Percentiles rank a stretch among this genome's conserved stretches.
phyloP scores from a whole-genome alignment of 2,797 vertebrate species.

The Tachyglossus aculeatus region DNA sequence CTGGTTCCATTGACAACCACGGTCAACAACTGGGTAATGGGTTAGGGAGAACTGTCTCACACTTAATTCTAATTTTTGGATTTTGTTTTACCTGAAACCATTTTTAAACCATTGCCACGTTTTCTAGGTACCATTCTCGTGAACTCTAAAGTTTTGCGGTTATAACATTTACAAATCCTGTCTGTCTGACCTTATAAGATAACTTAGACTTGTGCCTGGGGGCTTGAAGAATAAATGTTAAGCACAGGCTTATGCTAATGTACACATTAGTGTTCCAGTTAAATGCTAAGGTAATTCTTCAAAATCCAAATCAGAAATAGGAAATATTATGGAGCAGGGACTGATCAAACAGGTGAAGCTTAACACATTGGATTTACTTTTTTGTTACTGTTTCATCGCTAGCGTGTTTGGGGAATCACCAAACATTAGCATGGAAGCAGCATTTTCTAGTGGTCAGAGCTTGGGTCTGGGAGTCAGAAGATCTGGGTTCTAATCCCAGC shows the following conservation, averaged over 20 bases:
- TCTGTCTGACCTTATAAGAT: slow-evolving; percentile 64
- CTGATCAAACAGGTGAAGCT: slow-evolving; percentile 33
- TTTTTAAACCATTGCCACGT: background rate
- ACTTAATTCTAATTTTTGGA: background rate
- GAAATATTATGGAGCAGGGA: slow-evolving; percentile 51
- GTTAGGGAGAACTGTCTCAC: background rate
- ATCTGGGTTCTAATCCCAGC: no score
- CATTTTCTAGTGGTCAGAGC: no score
- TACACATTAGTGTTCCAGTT: slow-evolving; percentile 58
- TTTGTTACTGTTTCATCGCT: slow-evolving; percentile 2
- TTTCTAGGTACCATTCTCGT: slow-evolving; percentile 22
- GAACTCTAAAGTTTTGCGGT: slow-evolving; percentile 51
- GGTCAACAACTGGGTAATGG: no score
- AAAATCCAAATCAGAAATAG: slow-evolving; percentile 50
- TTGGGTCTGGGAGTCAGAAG: no score
- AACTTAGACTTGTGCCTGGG: slow-evolving; percentile 68
- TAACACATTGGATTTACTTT: slow-evolving; percentile 43
- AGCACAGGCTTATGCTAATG: slow-evolving; percentile 71
- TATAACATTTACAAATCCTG: slow-evolving; percentile 66
- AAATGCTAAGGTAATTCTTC: slow-evolving; percentile 68
- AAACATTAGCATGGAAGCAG: no score
- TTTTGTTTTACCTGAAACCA: background rate
- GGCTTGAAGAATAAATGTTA: slow-evolving; percentile 74
- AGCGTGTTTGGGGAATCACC: no score
- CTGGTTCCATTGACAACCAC: no score